Percentiles rank a stretch among this genome's conserved stretches.
Conservation (phyloP, 2,113 vertebrate genomes). For the Cervus canadensis region DNA sequence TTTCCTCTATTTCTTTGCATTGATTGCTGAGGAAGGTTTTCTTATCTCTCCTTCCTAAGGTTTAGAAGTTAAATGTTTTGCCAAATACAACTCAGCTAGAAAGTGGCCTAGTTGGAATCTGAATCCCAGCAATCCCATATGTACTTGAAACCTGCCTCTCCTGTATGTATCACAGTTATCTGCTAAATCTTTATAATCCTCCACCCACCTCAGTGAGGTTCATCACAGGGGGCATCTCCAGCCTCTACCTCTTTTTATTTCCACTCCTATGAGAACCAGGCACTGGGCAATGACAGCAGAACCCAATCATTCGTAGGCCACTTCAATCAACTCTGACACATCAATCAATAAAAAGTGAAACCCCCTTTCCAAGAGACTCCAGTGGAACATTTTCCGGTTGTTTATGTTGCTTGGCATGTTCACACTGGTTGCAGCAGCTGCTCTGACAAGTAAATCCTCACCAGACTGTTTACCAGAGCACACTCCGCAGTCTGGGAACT, state of each 20-base stretch:
- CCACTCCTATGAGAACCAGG: neutral
- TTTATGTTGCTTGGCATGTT: neutral
- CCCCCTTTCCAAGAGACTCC: neutral
- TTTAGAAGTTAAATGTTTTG: neutral
- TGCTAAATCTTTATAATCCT: neutral
- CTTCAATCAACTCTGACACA: neutral
- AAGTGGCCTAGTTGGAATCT: neutral
- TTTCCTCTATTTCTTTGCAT: too few relatives aligned
- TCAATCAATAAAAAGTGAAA: neutral
- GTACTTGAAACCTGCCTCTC: neutral
- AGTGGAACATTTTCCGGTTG: neutral
- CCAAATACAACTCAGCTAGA: neutral
- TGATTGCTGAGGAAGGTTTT: too few relatives aligned
- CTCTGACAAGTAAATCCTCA: neutral
- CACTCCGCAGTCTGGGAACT: neutral
- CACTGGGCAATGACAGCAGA: neutral
- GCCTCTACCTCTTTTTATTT: neutral
- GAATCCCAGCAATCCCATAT: neutral
- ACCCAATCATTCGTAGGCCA: neutral
- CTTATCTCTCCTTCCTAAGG: neutral
- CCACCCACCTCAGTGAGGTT: neutral
- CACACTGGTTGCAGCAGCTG: neutral
- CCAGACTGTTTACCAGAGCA: neutral
- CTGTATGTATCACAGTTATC: fast-evolving
- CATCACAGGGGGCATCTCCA: neutral